A percentile compares a stretch with the other conserved stretches of the same genome.
Conservation (phyloP, 2,113 vertebrate species). For the Cephalopholis sonnerati region DNA sequence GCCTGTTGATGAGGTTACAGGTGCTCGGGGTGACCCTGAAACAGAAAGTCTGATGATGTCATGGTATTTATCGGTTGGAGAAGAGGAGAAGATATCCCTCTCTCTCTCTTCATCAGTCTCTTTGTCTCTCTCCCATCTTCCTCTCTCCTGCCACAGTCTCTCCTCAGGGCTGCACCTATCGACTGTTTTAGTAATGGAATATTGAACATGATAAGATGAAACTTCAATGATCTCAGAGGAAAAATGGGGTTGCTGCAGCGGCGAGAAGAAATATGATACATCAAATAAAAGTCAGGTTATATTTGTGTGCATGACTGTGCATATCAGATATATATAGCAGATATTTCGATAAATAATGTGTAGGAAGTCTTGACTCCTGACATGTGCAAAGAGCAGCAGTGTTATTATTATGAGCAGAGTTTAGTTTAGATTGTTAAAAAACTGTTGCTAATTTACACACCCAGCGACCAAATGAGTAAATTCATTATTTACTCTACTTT, state of each 20-base stretch:
- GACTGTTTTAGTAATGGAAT: slow-evolving; percentile 25
- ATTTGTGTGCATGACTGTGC: background rate
- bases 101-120: background rate
- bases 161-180: slow-evolving; percentile 17
- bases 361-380: background rate
- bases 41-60: background rate
- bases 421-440: background rate
- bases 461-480: background rate
- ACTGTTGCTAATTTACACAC: too few relatives aligned
- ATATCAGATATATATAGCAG: background rate
- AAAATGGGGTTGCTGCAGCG: background rate
- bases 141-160: background rate
- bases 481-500: background rate
- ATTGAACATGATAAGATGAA: slow-evolving; percentile 27
- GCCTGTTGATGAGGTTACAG: background rate
- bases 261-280: slow-evolving; percentile 2
- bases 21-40: background rate
- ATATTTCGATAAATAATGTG: background rate
- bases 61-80: background rate
- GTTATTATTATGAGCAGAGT: background rate
- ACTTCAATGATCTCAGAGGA: slow-evolving; percentile 16
- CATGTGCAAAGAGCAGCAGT: background rate
- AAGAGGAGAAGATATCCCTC: background rate
- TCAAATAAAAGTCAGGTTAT: background rate
- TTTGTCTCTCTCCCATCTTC: background rate